Evolutionary conservation across 2,888 invertebrate species (phyloP), one percentile per base, ranked within the genome.

Genomic region (Chrysina gloriosa): DNA sequence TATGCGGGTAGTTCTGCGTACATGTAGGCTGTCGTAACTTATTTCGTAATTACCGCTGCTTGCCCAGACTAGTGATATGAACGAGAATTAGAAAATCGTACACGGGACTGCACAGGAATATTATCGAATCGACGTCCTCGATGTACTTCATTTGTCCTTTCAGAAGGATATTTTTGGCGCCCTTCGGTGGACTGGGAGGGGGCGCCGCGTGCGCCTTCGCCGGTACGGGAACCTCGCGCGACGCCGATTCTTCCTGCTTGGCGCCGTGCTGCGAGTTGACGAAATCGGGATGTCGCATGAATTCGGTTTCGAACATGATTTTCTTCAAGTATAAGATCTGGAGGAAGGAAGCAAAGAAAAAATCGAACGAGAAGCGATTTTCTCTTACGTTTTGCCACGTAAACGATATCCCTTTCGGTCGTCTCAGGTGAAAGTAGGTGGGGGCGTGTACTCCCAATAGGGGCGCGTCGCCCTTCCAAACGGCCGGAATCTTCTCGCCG

Each of bases 101-200:
- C 92, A 96, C 85, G 0, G 96, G 96, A 76, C 94, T 93, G 79
- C 96, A 96, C 1, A 96, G 86, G 78, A 94, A 96, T 66, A 95
- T 91, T 29, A 96, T 88, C 0, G 90, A 89, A 70, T 93, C 90
- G 66, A 94, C 90, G 74, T 95, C 94, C 31, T 90, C 88, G n/a
- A 96, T 86, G 77, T 90, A 89, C 75, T 92, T 89, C 88, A 96
- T 94, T 76, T 96, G 95, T 1, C 96, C 96, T 76, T 94, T 92
- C 5, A 96, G 85, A 16, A 95, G 83, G 36, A 95, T 89, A 61
- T 92, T 92, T 19, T 88, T 84, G 0, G 36, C 47, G 6, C 58
- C 65, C 21, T 52, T 52, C 5, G 52, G 45, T 2, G 52, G 63
- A 1, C 14, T 36, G 4, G 34, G 67, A 6, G 67, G 23, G 0